Conservation (phyloP, 2,888 invertebrate species). For the Drosophila leonis region DNA sequence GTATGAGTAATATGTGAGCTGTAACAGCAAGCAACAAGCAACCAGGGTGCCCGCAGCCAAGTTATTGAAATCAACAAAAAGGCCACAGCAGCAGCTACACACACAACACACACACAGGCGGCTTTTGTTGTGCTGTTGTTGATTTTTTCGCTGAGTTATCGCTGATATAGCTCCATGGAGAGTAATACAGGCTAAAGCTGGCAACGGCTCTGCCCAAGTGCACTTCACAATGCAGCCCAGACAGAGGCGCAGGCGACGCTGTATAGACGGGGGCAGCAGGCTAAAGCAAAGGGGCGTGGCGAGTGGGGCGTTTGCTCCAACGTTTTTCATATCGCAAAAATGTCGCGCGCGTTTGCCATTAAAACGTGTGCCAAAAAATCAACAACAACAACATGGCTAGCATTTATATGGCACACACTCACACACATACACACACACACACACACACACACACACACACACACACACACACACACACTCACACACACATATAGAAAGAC, state of each 20-base stretch:
- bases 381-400: conserved; percentile 36
- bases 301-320: conserved; percentile 3
- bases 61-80: conserved; percentile 82
- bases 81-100: conserved; percentile 37
- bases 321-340: conserved; percentile 56
- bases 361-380: conserved; percentile 60
- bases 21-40: conserved; percentile 14
- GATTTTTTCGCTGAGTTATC: conserved; percentile 67
- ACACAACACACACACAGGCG: conserved; percentile 21
- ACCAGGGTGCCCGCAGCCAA: conserved; percentile 37
- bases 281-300: not conserved
- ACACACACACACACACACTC: conserved; percentile 18
- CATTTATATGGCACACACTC: conserved; percentile 46
- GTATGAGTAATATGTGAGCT: conserved; percentile 68
- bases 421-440: conserved; percentile 20
- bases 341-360: conserved; percentile 71
- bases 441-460: conserved; percentile 22
- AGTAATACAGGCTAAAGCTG: conserved; percentile 56
- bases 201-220: conserved; percentile 44
- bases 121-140: conserved; percentile 42
- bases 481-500: conserved; percentile 15
- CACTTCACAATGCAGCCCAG: conserved; percentile 49
- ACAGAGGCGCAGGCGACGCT: conserved; percentile 11
- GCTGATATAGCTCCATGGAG: conserved; percentile 78
- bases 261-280: not conserved